These are phyloP conservation scores for Theonella swinhoei DNA, from an alignment of 37 sponge, comb jelly and placozoan genomes.

Conservation along the genomic window DNA sequence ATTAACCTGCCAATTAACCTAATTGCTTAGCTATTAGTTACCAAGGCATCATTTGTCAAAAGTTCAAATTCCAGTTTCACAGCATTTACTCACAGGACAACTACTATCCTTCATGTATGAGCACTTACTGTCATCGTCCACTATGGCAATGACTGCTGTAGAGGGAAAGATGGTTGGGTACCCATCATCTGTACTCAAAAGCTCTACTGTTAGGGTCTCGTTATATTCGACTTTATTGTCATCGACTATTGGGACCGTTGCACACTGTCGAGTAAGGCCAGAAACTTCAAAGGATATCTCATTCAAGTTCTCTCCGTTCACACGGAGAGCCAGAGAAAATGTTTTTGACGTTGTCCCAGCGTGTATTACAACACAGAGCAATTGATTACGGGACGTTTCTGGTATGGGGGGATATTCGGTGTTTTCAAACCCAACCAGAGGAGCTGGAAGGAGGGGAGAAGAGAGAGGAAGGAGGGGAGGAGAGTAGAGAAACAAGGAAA, in stretches of 20 bases:
- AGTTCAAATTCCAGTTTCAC: no score
- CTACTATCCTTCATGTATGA: no score
- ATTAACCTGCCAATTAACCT: no score
- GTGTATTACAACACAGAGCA: background rate
- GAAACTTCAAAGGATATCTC: background rate
- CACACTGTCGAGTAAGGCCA: background rate
- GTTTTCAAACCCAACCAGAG: background rate
- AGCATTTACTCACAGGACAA: no score
- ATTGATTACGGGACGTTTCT: background rate
- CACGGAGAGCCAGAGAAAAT: background rate
- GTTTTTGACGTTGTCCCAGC: background rate
- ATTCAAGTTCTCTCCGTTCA: background rate
- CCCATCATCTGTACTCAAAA: background rate
- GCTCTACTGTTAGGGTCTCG: background rate
- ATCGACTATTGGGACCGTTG: background rate
- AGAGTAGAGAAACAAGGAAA: background rate
- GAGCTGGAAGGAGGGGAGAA: background rate
- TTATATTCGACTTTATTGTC: constrained; percentile 1
- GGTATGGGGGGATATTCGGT: background rate
- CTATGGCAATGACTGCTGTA: background rate
- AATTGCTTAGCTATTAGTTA: no score
- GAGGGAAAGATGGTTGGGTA: constrained; percentile 1
- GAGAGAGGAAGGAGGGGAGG: background rate
- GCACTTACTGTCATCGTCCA: constrained; percentile 45
- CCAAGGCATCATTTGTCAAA: no score